Conservation (phyloP, 2,888 invertebrate species). For the Lasioglossum leucozonium region DNA sequence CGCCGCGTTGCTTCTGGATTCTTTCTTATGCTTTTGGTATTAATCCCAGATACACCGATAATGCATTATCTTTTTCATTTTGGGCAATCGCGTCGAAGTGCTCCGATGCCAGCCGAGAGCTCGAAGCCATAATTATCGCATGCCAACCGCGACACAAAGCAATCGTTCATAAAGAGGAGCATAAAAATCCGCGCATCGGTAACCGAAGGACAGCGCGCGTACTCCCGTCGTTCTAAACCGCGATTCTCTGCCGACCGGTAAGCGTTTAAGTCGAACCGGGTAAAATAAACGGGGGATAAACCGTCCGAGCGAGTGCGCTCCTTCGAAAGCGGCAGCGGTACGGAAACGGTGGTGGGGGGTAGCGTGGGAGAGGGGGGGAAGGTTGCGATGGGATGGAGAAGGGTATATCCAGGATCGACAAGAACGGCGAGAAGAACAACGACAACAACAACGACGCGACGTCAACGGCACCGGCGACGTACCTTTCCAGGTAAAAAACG, state of each 20-base stretch:
- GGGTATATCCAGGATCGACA: slow-evolving; percentile 27
- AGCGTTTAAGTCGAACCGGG: slow-evolving; percentile 16
- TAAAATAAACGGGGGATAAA: slow-evolving; percentile 43
- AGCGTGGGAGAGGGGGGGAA: no score
- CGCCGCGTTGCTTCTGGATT: background rate
- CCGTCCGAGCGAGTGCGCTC: slow-evolving; percentile 34
- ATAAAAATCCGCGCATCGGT: background rate
- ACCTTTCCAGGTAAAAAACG: slow-evolving; percentile 34
- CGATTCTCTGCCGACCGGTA: background rate
- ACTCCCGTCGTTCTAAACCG: background rate
- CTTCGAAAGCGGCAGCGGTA: slow-evolving; percentile 36
- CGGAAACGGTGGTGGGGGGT: slow-evolving; percentile 11
- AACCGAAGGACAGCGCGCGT: background rate
- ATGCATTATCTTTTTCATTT: background rate
- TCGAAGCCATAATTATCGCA: background rate
- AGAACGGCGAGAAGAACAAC: slow-evolving; percentile 56
- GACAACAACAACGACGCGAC: slow-evolving; percentile 31
- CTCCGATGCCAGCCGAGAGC: background rate
- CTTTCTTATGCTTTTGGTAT: background rate
- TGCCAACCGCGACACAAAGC: background rate
- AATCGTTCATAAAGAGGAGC: background rate
- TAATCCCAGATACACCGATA: background rate
- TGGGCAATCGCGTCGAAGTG: no score
- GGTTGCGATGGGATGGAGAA: background rate
- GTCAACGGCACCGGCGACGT: slow-evolving; percentile 32